A percentile compares a stretch with the other conserved stretches of the same genome.
phyloP scores from a whole-genome alignment of 2,113 vertebrate species.

The Pterocles gutturalis region DNA sequence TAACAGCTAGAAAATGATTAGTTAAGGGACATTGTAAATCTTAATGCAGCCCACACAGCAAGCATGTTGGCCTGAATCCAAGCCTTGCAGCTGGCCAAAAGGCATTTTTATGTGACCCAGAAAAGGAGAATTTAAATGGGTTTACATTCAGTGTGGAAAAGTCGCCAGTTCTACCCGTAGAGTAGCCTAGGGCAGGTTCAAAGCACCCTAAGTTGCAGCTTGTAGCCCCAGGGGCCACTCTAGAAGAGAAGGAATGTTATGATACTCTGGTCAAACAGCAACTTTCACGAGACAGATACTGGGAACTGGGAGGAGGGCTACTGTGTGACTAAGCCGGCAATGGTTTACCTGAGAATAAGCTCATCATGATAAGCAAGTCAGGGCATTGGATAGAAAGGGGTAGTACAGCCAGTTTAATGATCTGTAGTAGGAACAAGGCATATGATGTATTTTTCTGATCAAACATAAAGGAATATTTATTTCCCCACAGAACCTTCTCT shows the following conservation, averaged over 20 bases:
- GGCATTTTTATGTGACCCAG: not conserved
- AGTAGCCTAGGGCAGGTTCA: not conserved
- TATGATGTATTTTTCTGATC: not conserved
- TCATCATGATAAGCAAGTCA: not conserved
- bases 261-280: not conserved
- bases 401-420: not conserved
- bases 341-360: not conserved
- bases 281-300: not conserved
- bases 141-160: not conserved
- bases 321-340: not conserved
- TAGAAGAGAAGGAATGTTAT: not conserved
- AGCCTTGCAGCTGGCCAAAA: not conserved
- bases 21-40: conserved; percentile 31
- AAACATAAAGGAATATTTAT: not conserved
- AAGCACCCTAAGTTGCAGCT: not conserved
- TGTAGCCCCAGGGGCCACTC: not conserved
- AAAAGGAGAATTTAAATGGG: not conserved
- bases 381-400: not conserved
- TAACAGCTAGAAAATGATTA: conserved; percentile 31
- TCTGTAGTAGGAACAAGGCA: not conserved
- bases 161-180: not conserved
- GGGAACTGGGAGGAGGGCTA: not conserved
- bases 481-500: not conserved
- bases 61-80: not conserved
- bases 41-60: not conserved